phyloP scores from a whole-genome alignment of 92 coral and sea anemone genomes.

The Phenganax subtilis region DNA sequence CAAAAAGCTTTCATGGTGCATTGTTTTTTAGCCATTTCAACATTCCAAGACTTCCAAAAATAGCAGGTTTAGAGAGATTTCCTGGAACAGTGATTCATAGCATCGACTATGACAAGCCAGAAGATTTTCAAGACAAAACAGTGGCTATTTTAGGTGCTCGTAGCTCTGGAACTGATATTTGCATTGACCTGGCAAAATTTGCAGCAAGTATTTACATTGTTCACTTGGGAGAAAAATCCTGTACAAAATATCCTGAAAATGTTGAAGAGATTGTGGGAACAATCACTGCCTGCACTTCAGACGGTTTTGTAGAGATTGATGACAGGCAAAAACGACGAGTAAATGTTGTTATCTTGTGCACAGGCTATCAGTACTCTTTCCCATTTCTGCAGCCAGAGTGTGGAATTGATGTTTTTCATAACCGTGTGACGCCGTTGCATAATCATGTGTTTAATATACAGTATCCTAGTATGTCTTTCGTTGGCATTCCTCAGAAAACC shows the following conservation, averaged over 20 bases:
- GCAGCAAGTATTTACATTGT: not conserved
- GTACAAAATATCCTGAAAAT: not conserved
- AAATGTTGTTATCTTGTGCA: not conserved
- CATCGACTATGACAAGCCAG: slow-evolving; percentile 5
- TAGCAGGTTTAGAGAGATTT: not conserved
- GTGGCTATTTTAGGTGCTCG: slow-evolving; percentile 4
- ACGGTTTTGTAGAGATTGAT: slow-evolving; percentile 1
- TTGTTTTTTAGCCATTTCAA: not conserved
- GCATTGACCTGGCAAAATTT: not conserved
- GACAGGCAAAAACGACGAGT: not conserved
- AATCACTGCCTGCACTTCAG: slow-evolving; percentile 37
- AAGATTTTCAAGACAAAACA: not conserved
- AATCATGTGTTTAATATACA: slow-evolving; percentile 6
- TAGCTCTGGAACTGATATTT: not conserved
- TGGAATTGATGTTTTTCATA: not conserved
- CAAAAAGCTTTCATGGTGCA: no score
- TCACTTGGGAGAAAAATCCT: slow-evolving; percentile 2
- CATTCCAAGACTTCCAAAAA: not conserved
- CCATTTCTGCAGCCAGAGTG: slow-evolving; percentile 1
- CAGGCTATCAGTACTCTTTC: slow-evolving; percentile 4
- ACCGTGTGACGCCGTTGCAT: slow-evolving; percentile 8
- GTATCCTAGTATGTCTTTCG: slow-evolving; percentile 13
- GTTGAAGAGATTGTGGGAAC: not conserved
- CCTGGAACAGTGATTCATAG: not conserved
- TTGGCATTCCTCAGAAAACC: not conserved